These are phyloP conservation scores for Drosophila ustulata DNA, from an alignment of 2,888 invertebrate genomes.

Conservation along the genomic window DNA sequence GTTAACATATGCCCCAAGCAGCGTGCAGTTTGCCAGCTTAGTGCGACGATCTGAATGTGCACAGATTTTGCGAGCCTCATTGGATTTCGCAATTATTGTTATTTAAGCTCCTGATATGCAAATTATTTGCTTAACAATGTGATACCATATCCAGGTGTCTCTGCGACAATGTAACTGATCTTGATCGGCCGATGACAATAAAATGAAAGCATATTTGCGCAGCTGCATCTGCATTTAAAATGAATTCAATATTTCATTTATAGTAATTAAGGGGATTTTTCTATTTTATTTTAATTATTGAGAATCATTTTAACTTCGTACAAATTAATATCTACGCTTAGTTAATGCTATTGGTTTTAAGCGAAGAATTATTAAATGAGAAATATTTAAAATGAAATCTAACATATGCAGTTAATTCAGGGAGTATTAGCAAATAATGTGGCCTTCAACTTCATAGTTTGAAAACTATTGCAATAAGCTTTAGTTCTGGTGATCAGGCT, in stretches of 20 bases:
- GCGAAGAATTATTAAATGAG: no score
- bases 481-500: no score
- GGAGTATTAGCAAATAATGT: no score
- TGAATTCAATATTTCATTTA: not conserved
- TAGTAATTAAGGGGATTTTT: no score
- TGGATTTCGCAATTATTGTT: conserved; percentile 34
- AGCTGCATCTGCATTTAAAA: not conserved
- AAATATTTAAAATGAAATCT: no score
- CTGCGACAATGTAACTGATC: conserved; percentile 4
- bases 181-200: not conserved
- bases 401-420: no score
- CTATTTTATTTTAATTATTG: no score
- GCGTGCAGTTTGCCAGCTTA: conserved; percentile 50
- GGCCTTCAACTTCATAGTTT: no score
- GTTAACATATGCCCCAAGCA: conserved; percentile 68
- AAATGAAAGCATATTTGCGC: not conserved
- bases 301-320: no score
- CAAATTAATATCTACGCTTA: no score
- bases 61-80: conserved; percentile 37
- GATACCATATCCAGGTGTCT: conserved; percentile 3
- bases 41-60: conserved; percentile 19
- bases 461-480: no score
- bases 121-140: conserved; percentile 8
- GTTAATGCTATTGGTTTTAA: no score
- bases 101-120: conserved; percentile 14